phyloP scores from a whole-genome alignment of 2,888 invertebrate species.

The Ptilodon capucinus region DNA sequence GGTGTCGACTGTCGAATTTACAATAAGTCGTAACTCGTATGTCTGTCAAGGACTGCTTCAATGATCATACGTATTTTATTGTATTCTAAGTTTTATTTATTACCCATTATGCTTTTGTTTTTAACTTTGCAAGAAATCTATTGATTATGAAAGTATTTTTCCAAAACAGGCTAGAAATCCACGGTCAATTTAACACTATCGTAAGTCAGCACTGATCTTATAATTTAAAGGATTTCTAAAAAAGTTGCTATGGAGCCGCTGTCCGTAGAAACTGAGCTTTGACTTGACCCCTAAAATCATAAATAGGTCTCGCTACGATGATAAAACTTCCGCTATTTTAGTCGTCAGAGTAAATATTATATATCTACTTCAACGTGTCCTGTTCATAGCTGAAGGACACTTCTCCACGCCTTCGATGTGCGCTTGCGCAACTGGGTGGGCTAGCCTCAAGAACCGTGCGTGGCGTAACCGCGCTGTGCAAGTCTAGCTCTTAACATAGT shows the following conservation, averaged over 20 bases:
- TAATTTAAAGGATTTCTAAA: neutral
- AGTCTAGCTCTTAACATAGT: neutral
- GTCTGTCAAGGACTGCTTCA: too few species aligned
- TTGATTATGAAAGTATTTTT: too few species aligned
- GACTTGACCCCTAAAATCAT: too few species aligned
- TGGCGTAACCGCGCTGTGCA: constrained; percentile 15
- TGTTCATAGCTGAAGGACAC: constrained; percentile 35
- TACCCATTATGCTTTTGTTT: too few species aligned
- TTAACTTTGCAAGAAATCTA: too few species aligned
- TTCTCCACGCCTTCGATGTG: constrained; percentile 32
- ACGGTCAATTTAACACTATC: neutral
- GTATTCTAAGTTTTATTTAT: too few species aligned
- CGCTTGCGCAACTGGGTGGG: constrained; percentile 33
- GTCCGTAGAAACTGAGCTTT: neutral
- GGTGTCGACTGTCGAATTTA: neutral
- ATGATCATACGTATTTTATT: too few species aligned
- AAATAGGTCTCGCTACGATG: neutral
- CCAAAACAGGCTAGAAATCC: neutral
- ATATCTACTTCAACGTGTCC: constrained; percentile 27
- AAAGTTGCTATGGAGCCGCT: neutral
- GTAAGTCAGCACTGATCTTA: neutral
- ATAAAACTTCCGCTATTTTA: neutral
- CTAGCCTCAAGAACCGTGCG: constrained; percentile 1
- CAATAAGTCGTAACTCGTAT: neutral
- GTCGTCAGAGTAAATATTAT: constrained; percentile 29